These are phyloP conservation scores for Rhynchophorus ferrugineus DNA, from an alignment of 1,140 invertebrate species.

Conservation along the genomic window DNA sequence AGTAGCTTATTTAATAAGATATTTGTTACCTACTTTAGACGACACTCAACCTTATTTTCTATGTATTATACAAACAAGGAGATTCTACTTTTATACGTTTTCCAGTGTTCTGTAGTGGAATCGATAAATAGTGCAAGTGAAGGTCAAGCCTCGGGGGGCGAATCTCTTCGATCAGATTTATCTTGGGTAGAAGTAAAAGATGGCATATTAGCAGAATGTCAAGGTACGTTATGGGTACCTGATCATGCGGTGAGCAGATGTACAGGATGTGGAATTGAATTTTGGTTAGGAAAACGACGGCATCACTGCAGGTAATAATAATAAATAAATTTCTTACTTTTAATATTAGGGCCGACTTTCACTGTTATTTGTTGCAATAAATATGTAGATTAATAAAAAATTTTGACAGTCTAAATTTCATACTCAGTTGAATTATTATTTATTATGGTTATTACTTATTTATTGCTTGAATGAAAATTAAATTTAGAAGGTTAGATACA, in stretches of 20 bases:
- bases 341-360: background rate
- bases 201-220: conserved; percentile 42
- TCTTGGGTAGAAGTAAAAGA: conserved; percentile 77
- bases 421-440: too few species aligned
- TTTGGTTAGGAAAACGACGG: conserved; percentile 70
- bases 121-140: conserved; percentile 53
- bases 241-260: conserved; percentile 78
- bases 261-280: conserved; percentile 69
- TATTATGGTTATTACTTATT: too few species aligned
- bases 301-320: conserved; percentile 70
- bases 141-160: conserved; percentile 47
- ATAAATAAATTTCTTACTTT: conserved; percentile 1
- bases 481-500: too few species aligned
- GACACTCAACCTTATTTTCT: too few species aligned
- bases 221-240: conserved; percentile 69
- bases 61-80: too few species aligned
- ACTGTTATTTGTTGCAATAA: too few species aligned
- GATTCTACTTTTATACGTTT: too few species aligned
- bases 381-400: too few species aligned
- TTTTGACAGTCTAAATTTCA: too few species aligned
- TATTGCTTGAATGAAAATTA: too few species aligned
- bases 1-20: too few species aligned
- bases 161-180: conserved; percentile 61
- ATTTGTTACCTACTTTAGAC: too few species aligned
- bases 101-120: conserved; percentile 49